These are phyloP conservation scores for Tauraco erythrolophus DNA, from an alignment of 2,113 vertebrate genomes.

Conservation along the genomic window DNA sequence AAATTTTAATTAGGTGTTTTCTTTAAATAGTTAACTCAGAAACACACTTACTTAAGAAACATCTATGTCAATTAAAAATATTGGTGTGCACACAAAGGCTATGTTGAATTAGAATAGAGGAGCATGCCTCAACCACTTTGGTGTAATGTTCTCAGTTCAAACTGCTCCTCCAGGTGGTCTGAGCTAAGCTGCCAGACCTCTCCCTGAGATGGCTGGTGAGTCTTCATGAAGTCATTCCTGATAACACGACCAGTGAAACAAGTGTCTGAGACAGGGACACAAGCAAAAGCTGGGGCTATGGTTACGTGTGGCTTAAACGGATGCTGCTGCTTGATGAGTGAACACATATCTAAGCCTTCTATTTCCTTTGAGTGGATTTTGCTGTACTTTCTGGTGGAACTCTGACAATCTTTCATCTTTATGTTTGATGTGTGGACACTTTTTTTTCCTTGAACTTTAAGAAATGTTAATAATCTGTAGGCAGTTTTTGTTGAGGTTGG, in stretches of 20 bases:
- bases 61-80: background rate
- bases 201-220: too few relatives aligned
- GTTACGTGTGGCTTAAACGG: background rate
- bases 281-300: fast-evolving
- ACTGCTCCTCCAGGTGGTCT: background rate
- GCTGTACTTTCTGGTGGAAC: background rate
- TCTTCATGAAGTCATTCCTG: background rate
- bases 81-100: background rate
- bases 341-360: background rate
- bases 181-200: background rate
- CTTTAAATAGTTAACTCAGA: background rate
- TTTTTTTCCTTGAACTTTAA: background rate
- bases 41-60: background rate
- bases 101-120: background rate
- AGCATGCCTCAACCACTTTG: fast-evolving
- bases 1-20: background rate
- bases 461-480: background rate
- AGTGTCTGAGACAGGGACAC: background rate
- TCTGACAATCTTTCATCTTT: background rate
- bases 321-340: background rate
- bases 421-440: background rate
- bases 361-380: background rate
- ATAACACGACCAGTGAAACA: background rate
- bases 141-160: background rate
- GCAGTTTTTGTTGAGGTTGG: background rate